Base-by-base conservation (phyloP, 1,140 invertebrate species). In the Dinothrombium tinctorium region DNA sequence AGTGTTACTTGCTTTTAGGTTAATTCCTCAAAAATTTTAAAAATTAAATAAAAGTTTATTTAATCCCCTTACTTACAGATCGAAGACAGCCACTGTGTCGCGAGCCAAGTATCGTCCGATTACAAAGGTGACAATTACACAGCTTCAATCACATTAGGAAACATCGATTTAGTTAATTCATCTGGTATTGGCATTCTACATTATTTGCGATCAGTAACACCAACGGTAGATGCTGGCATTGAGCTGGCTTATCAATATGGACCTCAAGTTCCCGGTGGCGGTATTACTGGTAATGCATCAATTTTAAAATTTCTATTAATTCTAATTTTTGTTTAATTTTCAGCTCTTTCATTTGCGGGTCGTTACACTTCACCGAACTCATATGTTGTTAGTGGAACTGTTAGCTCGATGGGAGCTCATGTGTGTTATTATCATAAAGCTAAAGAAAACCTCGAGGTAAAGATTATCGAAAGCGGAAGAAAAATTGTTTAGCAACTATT, bases 351-450 rank as follows among this genome's bases (percentile, higher is more conserved):
- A 6, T 14, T 48, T 7, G 43, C 40, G 23, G 46, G 44, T 24
- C 24, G 44, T 6, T 48, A 48, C 24, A 42, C 43, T 20, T 42
- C 45, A 6, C 41, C 43, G 23, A 51, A 62, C 20, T 59, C 63
- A 43, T 66, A 56, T 53, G 26, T 66, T 59, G 54, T 76, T 64
- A 48, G 61, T 49, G 74, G 73, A 0, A 87, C 82, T 14, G 21
- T 90, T 50, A 81, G 82, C 33, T 61, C 70, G n/a, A 69, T 71
- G 21, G 76, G 74, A 21, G 59, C 78, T 40, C 89, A 96, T 55
- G 52, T 84, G 20, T 90, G 81, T 60, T 96, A 89, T 57, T 86
- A 87, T 61, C 86, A 92, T 55, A 84, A 77, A 64, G 78, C 83
- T 49, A 84, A 77, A 60, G 80, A 87, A 53, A 76, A 87, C 54